Percentiles rank a stretch among this genome's conserved stretches.
Conservation (phyloP, 1,140 invertebrate species). For the Pissodes strobi region DNA sequence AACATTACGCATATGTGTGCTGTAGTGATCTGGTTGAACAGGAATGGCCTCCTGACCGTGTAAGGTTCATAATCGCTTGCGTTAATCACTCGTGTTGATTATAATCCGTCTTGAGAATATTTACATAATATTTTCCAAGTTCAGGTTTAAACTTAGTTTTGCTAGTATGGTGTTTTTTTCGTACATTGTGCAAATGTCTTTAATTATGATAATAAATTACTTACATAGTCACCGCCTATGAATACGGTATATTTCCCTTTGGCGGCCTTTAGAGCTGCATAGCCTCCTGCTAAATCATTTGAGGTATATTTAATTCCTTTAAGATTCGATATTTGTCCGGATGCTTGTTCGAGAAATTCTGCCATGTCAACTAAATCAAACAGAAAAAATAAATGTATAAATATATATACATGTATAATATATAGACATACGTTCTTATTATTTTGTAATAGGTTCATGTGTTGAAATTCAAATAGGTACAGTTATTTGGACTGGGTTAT, state of each 20-base stretch:
- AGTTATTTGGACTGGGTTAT: background rate
- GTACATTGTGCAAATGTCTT: background rate
- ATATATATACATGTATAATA: background rate
- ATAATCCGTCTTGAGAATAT: too few species aligned
- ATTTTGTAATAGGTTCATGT: background rate
- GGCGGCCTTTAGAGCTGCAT: conserved; percentile 61
- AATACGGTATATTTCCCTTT: conserved; percentile 64
- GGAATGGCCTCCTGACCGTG: too few species aligned
- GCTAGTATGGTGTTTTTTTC: background rate
- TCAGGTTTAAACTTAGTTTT: background rate
- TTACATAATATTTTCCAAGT: too few species aligned
- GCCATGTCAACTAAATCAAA: conserved; percentile 72
- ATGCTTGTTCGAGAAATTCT: conserved; percentile 65
- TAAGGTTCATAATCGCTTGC: too few species aligned
- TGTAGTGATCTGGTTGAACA: too few species aligned
- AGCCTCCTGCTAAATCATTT: conserved; percentile 66
- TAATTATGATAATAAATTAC: background rate
- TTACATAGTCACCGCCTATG: conserved; percentile 65
- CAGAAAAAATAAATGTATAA: too few species aligned
- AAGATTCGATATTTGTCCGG: conserved; percentile 69
- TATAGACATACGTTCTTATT: background rate
- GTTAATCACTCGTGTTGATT: too few species aligned
- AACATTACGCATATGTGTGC: too few species aligned
- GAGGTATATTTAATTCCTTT: conserved; percentile 76
- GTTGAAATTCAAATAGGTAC: background rate